Base-by-base conservation (phyloP, 37 sponge, comb jelly and placozoan genomes). In the Crambe crambe region DNA sequence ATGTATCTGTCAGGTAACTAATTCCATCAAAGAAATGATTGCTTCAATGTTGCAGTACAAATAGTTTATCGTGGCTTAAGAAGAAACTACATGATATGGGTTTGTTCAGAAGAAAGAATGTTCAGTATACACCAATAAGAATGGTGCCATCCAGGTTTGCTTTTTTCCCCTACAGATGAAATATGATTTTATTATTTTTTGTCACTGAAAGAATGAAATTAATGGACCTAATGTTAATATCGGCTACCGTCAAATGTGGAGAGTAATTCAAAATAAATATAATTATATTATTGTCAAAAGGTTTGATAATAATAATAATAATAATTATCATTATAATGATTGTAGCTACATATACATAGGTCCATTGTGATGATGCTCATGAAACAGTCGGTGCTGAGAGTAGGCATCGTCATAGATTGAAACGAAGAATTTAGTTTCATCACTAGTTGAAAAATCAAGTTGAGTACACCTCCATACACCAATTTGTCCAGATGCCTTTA, bases 341-440 rank as follows among this genome's bases (percentile, higher is more conserved):
- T 22, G 69, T 23, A 10, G 27, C 5, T 3, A 68, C 22, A 68
- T 68, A 27, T 68, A n/a, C n/a, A n/a, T n/a, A n/a, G n/a, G n/a
- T n/a, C n/a, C n/a, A n/a, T n/a, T n/a, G n/a, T n/a, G n/a, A n/a
- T n/a, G n/a, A n/a, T n/a, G n/a, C n/a, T n/a, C n/a, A n/a, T n/a
- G n/a, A n/a, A n/a, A n/a, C 44, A 25, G 5, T 1, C 20, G 72
- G 23, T 37, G 43, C 18, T 41, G 29, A 12, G 37, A 72, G 43
- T 27, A 41, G 72, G 37, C 21, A 42, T 12, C 18, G 25, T 8
- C 58, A 58, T 56, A 22, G 58, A 56, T 35, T 74, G 35, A 74
- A 74, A 8, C 20, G 75, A 56, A 74, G 75, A 74, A 56, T 74
- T 37, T 51, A n/a, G n/a, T n/a, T n/a, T n/a, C n/a, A n/a, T n/a